These are phyloP conservation scores for Drosophila guanche DNA, from an alignment of 1,140 invertebrate species.

Conservation along the genomic window DNA sequence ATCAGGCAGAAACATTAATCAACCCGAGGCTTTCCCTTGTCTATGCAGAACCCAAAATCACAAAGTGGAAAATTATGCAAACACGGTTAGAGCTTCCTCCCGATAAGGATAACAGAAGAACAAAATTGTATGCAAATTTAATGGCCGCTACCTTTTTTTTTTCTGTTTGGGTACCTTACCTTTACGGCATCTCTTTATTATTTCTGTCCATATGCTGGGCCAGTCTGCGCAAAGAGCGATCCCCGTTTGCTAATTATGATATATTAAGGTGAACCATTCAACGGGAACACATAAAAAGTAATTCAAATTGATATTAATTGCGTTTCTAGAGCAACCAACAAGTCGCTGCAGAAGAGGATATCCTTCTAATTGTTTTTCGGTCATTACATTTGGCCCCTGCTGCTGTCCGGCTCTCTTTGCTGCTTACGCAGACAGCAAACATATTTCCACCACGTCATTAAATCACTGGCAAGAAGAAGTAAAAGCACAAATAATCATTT, in stretches of 20 bases:
- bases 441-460: conserved; percentile 66
- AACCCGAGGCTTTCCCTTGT: conserved; percentile 17
- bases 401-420: neutral
- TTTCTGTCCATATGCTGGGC: conserved; percentile 16
- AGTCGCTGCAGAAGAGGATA: conserved; percentile 6
- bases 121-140: conserved; percentile 67
- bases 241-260: conserved; percentile 67
- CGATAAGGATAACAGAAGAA: conserved; percentile 26
- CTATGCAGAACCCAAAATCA: conserved; percentile 40
- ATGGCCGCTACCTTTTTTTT: conserved; percentile 32
- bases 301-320: conserved; percentile 79
- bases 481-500: conserved; percentile 74
- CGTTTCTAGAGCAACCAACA: conserved; percentile 40
- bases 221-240: neutral
- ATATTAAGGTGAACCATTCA: conserved; percentile 58
- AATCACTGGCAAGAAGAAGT: conserved; percentile 31
- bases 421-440: conserved; percentile 36
- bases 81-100: conserved; percentile 6
- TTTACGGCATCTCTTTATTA: conserved; percentile 3
- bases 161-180: neutral
- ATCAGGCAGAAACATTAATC: conserved; percentile 54
- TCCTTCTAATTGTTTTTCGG: conserved; percentile 71
- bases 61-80: conserved; percentile 67
- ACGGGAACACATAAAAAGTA: conserved; percentile 54
- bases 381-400: conserved; percentile 43